Evolutionary conservation across 2,797 vertebrate species (phyloP), one percentile per base, ranked within the genome.

Genomic region (Cephalopachus bancanus): DNA sequence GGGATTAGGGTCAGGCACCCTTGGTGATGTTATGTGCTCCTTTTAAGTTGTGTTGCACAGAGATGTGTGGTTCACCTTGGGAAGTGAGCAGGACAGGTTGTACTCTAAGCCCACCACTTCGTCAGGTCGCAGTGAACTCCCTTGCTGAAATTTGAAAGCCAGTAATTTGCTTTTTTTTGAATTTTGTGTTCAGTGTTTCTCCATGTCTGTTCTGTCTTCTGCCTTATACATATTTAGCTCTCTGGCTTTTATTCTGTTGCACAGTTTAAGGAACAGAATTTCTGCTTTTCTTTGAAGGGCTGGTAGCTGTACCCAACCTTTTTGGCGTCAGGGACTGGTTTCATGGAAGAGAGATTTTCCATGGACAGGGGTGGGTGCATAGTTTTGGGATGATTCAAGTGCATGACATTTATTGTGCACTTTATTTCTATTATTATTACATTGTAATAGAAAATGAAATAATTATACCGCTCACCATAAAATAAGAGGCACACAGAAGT

Each of bases 161-260:
- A 79, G 0, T 78, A 78, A 62, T 83, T 76, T 60, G 19, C 76
- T 90, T 44, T 30, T 71, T 86, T 17, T 49, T 69, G 80, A 91
- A 26, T 81, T 84, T 86, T 65, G 30, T 85, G 16, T 83, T 95
- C 89, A 84, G 28, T 60, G 7, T 90, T 87, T 94, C 93, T 74
- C 30, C 30, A 10, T 85, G 17, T 72, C 93, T 93, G 15, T 53
- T 72, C 93, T 93, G 15, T 53, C 14, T 97, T 74, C 81, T 92
- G 62, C 71, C 8, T 1, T 24, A 10, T 6, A 44, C 57, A 12
- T 85, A 67, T 86, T 89, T 71, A 12, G 83, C 15, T 60, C 30
- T 60, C 6, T 90, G 86, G 12, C 24, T 95, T 62, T 33, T n/a
- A 62, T 26, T 87, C 28, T 94, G 10, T 92, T 65, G n/a, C 57